Percentiles rank a stretch among this genome's conserved stretches.
phyloP scores from a whole-genome alignment of 2,113 vertebrate genomes.

The Chlamydotis undulata region DNA sequence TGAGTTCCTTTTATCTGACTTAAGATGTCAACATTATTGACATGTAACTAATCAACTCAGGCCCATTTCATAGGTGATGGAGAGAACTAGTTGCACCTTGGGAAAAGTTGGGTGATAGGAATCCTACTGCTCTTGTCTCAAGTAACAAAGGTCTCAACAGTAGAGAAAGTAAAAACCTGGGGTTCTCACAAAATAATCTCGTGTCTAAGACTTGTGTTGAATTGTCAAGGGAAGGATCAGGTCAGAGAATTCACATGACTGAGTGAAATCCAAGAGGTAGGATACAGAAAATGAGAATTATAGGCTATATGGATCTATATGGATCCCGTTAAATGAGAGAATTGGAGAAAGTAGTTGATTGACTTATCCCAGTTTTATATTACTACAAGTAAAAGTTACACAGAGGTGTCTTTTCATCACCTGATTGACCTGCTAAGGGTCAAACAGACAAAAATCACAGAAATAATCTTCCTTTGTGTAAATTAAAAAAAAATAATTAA shows the following conservation, averaged over 20 bases:
- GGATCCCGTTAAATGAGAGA: not conserved
- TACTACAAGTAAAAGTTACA: not conserved
- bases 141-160: not conserved
- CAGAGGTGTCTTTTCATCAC: not conserved
- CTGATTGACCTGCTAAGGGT: not conserved
- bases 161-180: not conserved
- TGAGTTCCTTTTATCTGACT: slow-evolving; percentile 36
- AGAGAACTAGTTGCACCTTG: not conserved
- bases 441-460: not conserved
- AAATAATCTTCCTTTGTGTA: not conserved
- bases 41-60: not conserved
- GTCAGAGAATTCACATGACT: not conserved
- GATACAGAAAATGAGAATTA: slow-evolving; percentile 4
- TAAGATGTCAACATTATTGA: slow-evolving; percentile 3
- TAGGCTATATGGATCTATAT: not conserved
- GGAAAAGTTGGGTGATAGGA: not conserved
- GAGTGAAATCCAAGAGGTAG: slow-evolving; percentile 5
- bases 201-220: not conserved
- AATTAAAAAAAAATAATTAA: not conserved
- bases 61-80: not conserved
- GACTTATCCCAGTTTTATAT: not conserved
- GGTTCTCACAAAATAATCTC: not conserved
- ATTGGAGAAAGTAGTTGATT: not conserved
- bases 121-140: not conserved
- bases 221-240: slow-evolving; percentile 2